Conservation (phyloP, 2,113 vertebrate genomes). For the Haemorhous mexicanus region DNA sequence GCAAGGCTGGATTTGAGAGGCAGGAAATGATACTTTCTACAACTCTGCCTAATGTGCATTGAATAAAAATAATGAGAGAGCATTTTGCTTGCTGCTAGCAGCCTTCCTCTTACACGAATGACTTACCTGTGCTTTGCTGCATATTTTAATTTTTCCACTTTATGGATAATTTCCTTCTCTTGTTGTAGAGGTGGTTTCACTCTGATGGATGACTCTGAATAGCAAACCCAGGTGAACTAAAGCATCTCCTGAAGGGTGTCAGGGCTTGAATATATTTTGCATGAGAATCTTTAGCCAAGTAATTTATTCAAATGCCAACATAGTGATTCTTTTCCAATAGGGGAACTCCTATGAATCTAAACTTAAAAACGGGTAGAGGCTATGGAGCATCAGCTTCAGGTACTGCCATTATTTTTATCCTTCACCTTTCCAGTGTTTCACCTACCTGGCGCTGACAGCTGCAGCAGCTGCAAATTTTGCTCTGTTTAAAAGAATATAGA, state of each 20-base stretch:
- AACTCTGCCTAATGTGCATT: not conserved
- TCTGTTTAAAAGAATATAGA: not conserved
- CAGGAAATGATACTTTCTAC: not conserved
- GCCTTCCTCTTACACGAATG: not conserved
- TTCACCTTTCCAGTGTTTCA: not conserved
- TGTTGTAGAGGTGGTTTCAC: not conserved
- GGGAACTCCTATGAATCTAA: slow-evolving; percentile 75
- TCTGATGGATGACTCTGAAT: not conserved
- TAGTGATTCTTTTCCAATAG: slow-evolving; percentile 45
- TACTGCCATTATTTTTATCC: slow-evolving; percentile 43
- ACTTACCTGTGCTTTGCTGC: not conserved
- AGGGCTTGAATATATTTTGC: not conserved
- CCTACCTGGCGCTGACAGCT: not conserved
- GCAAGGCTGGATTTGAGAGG: not conserved
- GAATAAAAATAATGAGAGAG: not conserved
- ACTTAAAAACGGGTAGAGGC: slow-evolving; percentile 72
- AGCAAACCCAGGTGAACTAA: not conserved
- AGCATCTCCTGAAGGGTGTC: not conserved
- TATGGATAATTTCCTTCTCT: not conserved
- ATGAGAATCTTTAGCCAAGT: not conserved
- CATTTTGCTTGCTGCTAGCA: not conserved
- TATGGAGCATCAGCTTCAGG: slow-evolving; percentile 70
- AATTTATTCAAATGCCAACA: not conserved
- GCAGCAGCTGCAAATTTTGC: not conserved
- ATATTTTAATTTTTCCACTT: not conserved